phyloP scores from a whole-genome alignment of 2,113 vertebrate species.

The Atherinomorus stipes region DNA sequence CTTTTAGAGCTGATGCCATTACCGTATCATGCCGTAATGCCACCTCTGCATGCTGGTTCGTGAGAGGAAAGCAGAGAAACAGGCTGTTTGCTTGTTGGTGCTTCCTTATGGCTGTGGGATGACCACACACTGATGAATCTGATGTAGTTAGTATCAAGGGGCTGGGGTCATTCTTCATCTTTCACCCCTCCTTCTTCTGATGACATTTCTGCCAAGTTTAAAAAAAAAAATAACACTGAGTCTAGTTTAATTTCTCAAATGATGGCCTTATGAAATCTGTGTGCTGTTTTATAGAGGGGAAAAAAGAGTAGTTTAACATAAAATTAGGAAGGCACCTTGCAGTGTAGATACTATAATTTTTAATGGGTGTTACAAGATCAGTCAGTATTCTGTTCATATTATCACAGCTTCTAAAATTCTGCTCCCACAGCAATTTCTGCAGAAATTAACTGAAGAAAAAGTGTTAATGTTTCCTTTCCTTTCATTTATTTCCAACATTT shows the following conservation, averaged over 20 bases:
- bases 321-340: not conserved
- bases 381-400: not conserved
- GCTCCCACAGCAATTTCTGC: conserved; percentile 1
- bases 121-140: conserved; percentile 12
- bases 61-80: not conserved
- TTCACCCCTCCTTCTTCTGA: conserved; percentile 5
- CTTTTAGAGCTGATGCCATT: not conserved
- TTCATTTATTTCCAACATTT: conserved; percentile 6
- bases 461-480: conserved; percentile 17
- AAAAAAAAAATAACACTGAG: conserved; percentile 5
- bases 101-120: not conserved
- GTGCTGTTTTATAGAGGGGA: not conserved
- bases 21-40: not conserved
- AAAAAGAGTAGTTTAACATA: not conserved
- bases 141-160: conserved; percentile 14
- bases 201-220: conserved; percentile 26
- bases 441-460: conserved; percentile 16
- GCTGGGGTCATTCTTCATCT: conserved; percentile 10
- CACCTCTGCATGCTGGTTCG: not conserved
- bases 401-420: not conserved
- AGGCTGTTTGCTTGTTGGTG: not conserved
- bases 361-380: not conserved
- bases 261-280: conserved; percentile 18
- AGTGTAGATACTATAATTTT: not conserved
- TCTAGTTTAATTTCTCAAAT: conserved; percentile 32